Conservation (phyloP, 2,888 invertebrate genomes). For the Torymus tubicola region DNA sequence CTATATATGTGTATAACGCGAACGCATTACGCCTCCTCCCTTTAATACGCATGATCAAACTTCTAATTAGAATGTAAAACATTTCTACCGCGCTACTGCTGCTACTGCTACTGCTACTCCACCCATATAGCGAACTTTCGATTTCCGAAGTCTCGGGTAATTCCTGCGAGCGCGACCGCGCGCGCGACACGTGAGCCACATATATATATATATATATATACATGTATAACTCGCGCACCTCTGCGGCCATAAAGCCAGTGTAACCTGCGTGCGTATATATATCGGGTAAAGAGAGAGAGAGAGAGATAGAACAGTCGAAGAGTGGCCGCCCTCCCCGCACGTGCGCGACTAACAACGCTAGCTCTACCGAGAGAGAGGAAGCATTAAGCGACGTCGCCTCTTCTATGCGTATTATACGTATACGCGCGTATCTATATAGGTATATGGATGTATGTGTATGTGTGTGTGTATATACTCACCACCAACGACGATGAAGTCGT, state of each 20-base stretch:
- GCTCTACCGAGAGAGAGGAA: too few species aligned
- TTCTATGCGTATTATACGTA: not conserved
- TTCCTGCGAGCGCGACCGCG: not conserved
- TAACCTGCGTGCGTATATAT: too few species aligned
- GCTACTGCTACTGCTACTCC: not conserved
- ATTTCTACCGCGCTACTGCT: not conserved
- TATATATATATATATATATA: too few species aligned
- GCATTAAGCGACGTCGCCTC: conserved; percentile 16
- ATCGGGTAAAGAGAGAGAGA: too few species aligned
- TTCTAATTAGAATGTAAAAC: conserved; percentile 40
- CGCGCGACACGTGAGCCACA: conserved; percentile 20
- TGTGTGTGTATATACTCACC: conserved; percentile 70
- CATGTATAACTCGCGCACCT: not conserved
- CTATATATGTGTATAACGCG: too few species aligned
- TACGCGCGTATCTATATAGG: conserved; percentile 40
- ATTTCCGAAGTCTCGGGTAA: conserved; percentile 43
- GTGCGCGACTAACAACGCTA: too few species aligned
- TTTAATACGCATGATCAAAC: conserved; percentile 21
- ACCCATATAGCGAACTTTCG: conserved; percentile 38
- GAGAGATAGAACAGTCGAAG: too few species aligned
- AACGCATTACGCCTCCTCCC: too few species aligned
- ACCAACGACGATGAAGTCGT: conserved; percentile 83
- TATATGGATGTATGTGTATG: not conserved
- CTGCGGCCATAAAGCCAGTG: too few species aligned
- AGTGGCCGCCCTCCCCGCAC: too few species aligned